Evolutionary conservation across 2,113 vertebrate genomes (phyloP).

Genomic region (Malaclemys terrapin): DNA sequence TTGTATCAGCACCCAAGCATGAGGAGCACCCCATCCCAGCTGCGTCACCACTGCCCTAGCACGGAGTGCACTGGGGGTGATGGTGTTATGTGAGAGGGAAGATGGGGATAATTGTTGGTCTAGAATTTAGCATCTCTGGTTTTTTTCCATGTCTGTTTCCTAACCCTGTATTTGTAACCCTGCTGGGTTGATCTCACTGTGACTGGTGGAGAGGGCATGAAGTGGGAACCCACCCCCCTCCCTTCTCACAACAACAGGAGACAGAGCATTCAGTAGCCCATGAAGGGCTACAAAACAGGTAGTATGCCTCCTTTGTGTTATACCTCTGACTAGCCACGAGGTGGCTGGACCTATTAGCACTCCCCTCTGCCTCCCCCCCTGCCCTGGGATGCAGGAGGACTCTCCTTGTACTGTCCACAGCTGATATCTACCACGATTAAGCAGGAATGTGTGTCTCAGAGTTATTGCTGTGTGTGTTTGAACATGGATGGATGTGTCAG

Average conservation of each 20-base stretch:
- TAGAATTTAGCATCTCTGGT: neutral
- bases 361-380: no score
- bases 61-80: neutral
- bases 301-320: neutral
- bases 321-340: neutral
- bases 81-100: neutral
- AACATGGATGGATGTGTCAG: accelerated
- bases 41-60: neutral
- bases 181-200: neutral
- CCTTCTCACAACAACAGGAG: neutral
- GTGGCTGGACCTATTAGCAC: neutral
- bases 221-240: neutral
- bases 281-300: neutral
- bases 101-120: neutral
- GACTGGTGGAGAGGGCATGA: neutral
- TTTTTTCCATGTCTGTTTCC: neutral
- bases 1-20: neutral
- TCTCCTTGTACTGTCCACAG: neutral
- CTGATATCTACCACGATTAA: neutral
- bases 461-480: accelerated
- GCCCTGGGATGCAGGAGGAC: neutral
- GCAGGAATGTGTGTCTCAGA: neutral
- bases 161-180: neutral
- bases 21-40: neutral
- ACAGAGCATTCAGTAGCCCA: neutral